Evolutionary conservation across 2,888 invertebrate genomes (phyloP), one percentile per base, ranked within the genome.

Genomic region (Mongoloraphidia duomilia): DNA sequence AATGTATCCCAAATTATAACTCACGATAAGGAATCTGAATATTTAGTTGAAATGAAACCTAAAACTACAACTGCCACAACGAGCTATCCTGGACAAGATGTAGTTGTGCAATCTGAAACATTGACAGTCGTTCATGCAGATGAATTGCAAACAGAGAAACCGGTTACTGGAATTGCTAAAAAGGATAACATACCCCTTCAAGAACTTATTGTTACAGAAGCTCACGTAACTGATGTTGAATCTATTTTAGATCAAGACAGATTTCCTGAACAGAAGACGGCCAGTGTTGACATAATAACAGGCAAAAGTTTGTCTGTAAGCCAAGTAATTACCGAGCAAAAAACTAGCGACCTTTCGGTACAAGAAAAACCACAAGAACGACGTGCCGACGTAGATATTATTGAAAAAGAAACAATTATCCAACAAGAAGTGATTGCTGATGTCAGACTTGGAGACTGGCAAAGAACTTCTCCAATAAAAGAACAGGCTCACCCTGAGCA

Each of bases 241-340:
- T 55, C 66, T 73, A 41, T 60, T 55, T 52, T 66, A 58, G 50
- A 64, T 58, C 44, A 69, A 40, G 75, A 79, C 57, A 69, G 71
- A 53, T 71, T 79, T 61, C 68, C 75, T 5, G 60, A 74, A 41
- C 75, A 72, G 52, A 70, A 68, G 55, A 77, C 77, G 34, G 72
- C 73, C 5, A 64, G 70, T 48, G 59, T 75, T 37, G 73, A 66
- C 48, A 74, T 74, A 63, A 70, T 66, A 61, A 76, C 71, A 65
- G 76, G 65, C 60, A 74, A 80, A 67, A 66, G 78, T 56, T 52
- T 84, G 49, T 74, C 75, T 54, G 65, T 84, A 13, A 79, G 75
- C 9, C 78, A 80, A 67, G 60, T 75, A 4, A 56, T 75, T 43
- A 61, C 71, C 4, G 65, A 66, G 51, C 67, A 76, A 44, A 72